Evolutionary conservation across 2,888 invertebrate genomes (phyloP), one percentile per base, ranked within the genome.

Genomic region (Lacanobia oleracea): DNA sequence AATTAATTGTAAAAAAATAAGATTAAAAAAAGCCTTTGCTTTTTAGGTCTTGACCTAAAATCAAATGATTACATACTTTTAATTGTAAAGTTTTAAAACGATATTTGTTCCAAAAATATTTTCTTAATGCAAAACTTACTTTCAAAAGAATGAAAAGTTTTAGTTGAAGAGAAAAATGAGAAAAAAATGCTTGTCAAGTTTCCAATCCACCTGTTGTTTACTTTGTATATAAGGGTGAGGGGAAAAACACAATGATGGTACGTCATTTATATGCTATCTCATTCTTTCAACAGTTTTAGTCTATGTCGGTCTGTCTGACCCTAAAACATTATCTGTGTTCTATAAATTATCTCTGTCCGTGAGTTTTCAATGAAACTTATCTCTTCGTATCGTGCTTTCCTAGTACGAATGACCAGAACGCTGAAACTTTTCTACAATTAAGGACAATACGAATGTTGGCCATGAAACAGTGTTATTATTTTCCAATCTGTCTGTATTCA

Each of bases 361-460:
- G 57, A 23, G 21, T 43, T 21, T 23, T 56, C n/a, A 43, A 8
- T 43, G 23, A 37, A 37, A 33, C 1, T 14, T 9, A 40, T 33
- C 10, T 43, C 21, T 27, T 18, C 9, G 14, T 16, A 10, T 8
- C 16, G 14, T 64, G 61, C 23, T 63, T 2, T 51, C 63, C 53
- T 50, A 33, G 68, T 62, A 63, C 14, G 10, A 5, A 59, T 18
- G 61, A 51, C 45, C 37, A 18, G 23, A 69, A 37, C 37, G 37
- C 45, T 63, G 68, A 56, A 63, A 23, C 18, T 37, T 67, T 59
- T 3, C 9, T 4, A 21, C 16, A 50, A 23, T 61, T 67, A 40
- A 51, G 65, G 45, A 18, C 65, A 33, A 21, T 56, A 10, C 10
- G 16, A 21, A 63, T 9, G 18, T 1, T 9, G 16, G 0, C n/a